These are phyloP conservation scores for Theodoxus fluviatilis DNA, from an alignment of 2,888 invertebrate species.

Conservation along the genomic window DNA sequence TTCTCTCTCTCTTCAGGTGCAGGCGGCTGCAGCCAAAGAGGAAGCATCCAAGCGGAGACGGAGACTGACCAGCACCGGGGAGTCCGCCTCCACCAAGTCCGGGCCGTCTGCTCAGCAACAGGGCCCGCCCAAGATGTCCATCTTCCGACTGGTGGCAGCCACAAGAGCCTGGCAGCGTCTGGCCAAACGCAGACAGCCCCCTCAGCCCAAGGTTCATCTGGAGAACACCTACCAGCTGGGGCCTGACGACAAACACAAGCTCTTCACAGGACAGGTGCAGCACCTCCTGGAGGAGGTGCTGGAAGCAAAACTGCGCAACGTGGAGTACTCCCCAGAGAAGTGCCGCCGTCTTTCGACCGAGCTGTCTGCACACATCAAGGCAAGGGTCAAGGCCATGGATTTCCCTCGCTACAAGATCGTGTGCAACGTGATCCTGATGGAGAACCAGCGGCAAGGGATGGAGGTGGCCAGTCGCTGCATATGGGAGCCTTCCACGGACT, in stretches of 20 bases:
- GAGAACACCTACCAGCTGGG: conserved; percentile 55
- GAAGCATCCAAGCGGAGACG: too few relatives aligned
- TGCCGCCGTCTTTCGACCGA: conserved; percentile 44
- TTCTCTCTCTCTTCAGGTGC: too few relatives aligned
- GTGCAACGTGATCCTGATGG: conserved; percentile 50
- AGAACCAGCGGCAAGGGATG: conserved; percentile 52
- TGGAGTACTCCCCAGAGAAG: conserved; percentile 42
- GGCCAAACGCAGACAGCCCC: conserved; percentile 33
- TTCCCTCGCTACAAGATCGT: conserved; percentile 55
- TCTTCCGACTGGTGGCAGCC: conserved; percentile 48
- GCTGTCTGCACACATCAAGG: conserved; percentile 45
- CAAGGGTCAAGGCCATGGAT: conserved; percentile 45
- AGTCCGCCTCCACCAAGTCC: conserved; percentile 31
- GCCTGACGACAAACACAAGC: conserved; percentile 43
- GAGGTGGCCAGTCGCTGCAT: conserved; percentile 51
- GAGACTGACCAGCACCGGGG: conserved; percentile 22
- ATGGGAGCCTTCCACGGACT: conserved; percentile 50
- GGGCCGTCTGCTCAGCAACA: conserved; percentile 13
- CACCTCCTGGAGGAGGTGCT: conserved; percentile 41
- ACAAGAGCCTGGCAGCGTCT: conserved; percentile 50
- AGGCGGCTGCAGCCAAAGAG: too few relatives aligned
- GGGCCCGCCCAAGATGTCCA: conserved; percentile 36
- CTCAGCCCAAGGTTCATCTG: conserved; percentile 31
- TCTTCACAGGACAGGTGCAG: conserved; percentile 44
- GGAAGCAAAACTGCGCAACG: conserved; percentile 38